Conservation (phyloP, 2,113 vertebrate genomes). For the Cyanocitta stelleri region DNA sequence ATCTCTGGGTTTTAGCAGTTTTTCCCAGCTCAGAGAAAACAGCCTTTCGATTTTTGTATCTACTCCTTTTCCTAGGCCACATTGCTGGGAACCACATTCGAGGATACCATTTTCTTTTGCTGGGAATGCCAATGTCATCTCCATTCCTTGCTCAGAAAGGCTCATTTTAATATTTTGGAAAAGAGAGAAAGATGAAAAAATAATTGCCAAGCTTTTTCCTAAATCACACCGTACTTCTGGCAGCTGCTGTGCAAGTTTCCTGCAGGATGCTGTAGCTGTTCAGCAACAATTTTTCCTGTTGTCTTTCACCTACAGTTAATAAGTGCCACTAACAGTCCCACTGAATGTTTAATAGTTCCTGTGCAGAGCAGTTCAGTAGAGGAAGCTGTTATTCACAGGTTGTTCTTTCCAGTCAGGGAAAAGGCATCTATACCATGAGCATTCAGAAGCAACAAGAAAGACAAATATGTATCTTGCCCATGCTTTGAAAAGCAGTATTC, state of each 20-base stretch:
- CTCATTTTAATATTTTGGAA: neutral
- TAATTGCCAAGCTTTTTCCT: neutral
- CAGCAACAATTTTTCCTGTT: neutral
- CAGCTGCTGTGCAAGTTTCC: neutral
- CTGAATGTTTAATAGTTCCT: neutral
- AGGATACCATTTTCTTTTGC: neutral
- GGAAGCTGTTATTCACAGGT: neutral
- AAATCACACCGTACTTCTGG: neutral
- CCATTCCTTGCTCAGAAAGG: neutral
- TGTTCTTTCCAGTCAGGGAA: neutral
- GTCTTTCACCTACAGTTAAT: neutral
- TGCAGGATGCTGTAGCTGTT: neutral
- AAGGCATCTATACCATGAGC: neutral
- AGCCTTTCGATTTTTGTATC: neutral
- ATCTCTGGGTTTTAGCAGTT: neutral
- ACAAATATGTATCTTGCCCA: neutral
- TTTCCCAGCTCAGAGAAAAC: neutral
- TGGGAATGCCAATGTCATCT: neutral
- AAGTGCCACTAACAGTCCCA: neutral
- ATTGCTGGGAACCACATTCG: neutral
- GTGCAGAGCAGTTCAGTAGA: neutral
- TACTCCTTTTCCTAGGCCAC: neutral
- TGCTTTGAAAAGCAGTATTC: neutral
- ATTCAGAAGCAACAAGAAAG: neutral
- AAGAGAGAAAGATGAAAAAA: neutral